Conservation (phyloP, 37 sponge, comb jelly and placozoan species). For the Ianthella basta region DNA sequence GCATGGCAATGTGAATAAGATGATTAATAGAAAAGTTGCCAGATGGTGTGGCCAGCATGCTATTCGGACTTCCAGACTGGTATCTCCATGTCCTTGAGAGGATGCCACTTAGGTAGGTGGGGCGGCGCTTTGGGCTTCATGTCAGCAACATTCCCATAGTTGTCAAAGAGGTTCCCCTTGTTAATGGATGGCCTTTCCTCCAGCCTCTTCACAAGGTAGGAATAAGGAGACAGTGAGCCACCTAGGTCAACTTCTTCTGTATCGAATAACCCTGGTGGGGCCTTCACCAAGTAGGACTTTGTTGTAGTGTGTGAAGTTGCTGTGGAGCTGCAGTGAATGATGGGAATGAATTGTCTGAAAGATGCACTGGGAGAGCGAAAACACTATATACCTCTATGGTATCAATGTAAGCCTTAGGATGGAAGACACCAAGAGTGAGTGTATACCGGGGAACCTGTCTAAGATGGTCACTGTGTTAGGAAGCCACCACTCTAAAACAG, state of each 20-base stretch:
- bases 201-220: too few species aligned
- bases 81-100: conserved; percentile 1
- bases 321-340: background rate
- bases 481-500: too few species aligned
- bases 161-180: conserved; percentile 8
- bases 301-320: background rate
- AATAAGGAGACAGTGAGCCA: background rate
- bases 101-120: background rate
- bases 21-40: too few species aligned
- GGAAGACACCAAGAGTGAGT: too few species aligned
- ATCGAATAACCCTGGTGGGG: background rate
- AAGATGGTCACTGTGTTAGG: too few species aligned
- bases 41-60: too few species aligned
- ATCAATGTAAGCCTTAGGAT: too few species aligned
- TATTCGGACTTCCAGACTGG: too few species aligned
- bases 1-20: too few species aligned
- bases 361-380: background rate
- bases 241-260: background rate
- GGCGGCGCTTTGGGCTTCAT: background rate
- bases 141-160: background rate
- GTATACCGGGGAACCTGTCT: too few species aligned
- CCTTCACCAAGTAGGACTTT: background rate
- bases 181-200: background rate
- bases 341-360: background rate
- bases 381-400: too few species aligned